These are phyloP conservation scores for Apantesis nais DNA, from an alignment of 2,888 invertebrate species.

Conservation along the genomic window DNA sequence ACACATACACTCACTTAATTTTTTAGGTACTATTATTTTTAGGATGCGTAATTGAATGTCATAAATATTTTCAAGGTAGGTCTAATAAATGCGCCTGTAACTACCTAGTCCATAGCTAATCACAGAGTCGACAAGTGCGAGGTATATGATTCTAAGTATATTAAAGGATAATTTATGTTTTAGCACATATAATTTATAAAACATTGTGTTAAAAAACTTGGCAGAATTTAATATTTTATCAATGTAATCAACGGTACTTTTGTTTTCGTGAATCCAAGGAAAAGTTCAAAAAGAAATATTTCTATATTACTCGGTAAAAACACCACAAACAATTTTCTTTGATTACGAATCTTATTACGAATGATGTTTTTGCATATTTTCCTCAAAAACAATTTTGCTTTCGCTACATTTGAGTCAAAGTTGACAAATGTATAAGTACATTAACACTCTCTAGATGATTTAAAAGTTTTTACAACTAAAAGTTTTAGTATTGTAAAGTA, in stretches of 20 bases:
- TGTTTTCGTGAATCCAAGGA: slow-evolving; percentile 1
- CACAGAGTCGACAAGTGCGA: no score
- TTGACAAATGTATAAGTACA: neutral
- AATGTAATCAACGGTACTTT: slow-evolving; percentile 12
- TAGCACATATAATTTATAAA: no score
- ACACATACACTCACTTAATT: no score
- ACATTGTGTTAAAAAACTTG: slow-evolving; percentile 10
- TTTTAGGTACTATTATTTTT: no score
- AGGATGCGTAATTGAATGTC: no score
- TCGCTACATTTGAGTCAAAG: neutral
- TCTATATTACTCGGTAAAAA: slow-evolving; percentile 3
- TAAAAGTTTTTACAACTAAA: neutral
- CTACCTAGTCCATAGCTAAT: no score
- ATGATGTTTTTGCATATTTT: slow-evolving; percentile 3
- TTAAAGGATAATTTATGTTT: no score
- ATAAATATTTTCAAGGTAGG: no score
- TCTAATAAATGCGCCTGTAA: no score
- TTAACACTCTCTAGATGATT: neutral
- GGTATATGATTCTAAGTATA: no score
- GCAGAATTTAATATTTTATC: neutral
- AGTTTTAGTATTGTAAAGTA: no score
- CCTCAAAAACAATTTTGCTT: slow-evolving; percentile 6
- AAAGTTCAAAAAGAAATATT: slow-evolving; percentile 14
- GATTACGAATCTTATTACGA: slow-evolving; percentile 18
- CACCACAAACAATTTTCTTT: slow-evolving; percentile 23